These are phyloP conservation scores for Amphipoea lucens DNA, from an alignment of 2,888 invertebrate genomes.

Conservation along the genomic window DNA sequence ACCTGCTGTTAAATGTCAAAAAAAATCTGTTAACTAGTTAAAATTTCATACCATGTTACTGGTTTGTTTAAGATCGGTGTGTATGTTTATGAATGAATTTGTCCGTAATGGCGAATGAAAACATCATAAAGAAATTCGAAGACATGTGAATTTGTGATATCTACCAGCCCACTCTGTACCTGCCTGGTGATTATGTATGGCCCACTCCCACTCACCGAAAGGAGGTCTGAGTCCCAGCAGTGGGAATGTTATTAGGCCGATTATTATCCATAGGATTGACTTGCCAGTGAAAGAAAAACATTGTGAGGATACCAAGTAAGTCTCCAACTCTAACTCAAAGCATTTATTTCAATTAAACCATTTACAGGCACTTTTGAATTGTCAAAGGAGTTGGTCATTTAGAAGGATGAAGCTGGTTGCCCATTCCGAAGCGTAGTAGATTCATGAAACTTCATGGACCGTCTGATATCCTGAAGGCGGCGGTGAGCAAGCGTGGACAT, in stretches of 20 bases:
- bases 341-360: too few relatives aligned
- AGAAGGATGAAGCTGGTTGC: not conserved
- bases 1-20: not conserved
- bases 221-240: not conserved
- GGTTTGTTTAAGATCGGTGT: not conserved
- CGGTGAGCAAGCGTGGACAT: too few relatives aligned
- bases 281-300: not conserved
- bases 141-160: not conserved
- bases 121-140: not conserved
- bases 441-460: not conserved
- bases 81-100: not conserved
- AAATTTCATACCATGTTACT: not conserved
- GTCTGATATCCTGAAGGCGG: too few relatives aligned
- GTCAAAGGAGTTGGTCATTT: not conserved
- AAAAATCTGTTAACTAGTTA: too few relatives aligned
- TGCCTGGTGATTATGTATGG: not conserved
- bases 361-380: not conserved
- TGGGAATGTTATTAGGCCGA: not conserved
- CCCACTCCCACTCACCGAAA: not conserved
- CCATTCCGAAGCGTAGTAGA: not conserved
- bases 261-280: not conserved
- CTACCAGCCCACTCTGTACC: not conserved
- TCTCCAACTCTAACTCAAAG: not conserved
- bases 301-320: not conserved
- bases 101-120: not conserved